Conservation (phyloP, 2,888 invertebrate genomes). For the Perizoma flavofasciatum region DNA sequence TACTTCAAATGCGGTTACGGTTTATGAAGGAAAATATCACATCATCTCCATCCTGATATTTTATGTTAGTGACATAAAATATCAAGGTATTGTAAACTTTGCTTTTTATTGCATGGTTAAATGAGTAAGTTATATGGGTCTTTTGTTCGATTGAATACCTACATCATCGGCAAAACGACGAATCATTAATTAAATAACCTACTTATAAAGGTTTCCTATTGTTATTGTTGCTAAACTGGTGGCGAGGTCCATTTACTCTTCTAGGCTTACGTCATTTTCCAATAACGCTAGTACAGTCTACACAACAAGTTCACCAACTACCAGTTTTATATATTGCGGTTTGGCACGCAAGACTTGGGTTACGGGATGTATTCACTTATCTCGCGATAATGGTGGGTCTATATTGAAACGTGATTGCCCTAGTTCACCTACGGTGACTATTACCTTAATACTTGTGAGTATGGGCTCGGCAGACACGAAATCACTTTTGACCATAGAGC, state of each 20-base stretch:
- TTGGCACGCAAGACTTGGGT: slow-evolving; percentile 23
- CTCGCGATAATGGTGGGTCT: slow-evolving; percentile 68
- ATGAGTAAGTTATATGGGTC: not conserved
- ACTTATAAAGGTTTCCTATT: slow-evolving; percentile 59
- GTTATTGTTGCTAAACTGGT: slow-evolving; percentile 58
- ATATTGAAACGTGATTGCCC: slow-evolving; percentile 69
- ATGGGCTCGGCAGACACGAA: slow-evolving; percentile 66
- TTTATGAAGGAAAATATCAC: too few relatives aligned
- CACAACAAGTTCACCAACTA: slow-evolving; percentile 16
- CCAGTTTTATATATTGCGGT: slow-evolving; percentile 15
- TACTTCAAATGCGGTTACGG: too few relatives aligned
- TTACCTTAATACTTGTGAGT: slow-evolving; percentile 38
- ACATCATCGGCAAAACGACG: slow-evolving; percentile 41
- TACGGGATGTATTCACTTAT: slow-evolving; percentile 41
- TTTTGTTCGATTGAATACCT: slow-evolving; percentile 29
- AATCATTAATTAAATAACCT: slow-evolving; percentile 53
- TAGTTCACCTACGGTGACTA: slow-evolving; percentile 48
- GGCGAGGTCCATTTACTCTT: slow-evolving; percentile 57
- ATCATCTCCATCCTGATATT: too few relatives aligned
- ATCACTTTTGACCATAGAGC: slow-evolving; percentile 64
- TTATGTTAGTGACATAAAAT: too few relatives aligned
- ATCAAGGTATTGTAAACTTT: too few relatives aligned
- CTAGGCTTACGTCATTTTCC: slow-evolving; percentile 65
- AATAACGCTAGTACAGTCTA: slow-evolving; percentile 34
- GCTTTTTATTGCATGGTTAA: too few relatives aligned